phyloP scores from a whole-genome alignment of 2,797 vertebrate species.

The Scarus forsteni region DNA sequence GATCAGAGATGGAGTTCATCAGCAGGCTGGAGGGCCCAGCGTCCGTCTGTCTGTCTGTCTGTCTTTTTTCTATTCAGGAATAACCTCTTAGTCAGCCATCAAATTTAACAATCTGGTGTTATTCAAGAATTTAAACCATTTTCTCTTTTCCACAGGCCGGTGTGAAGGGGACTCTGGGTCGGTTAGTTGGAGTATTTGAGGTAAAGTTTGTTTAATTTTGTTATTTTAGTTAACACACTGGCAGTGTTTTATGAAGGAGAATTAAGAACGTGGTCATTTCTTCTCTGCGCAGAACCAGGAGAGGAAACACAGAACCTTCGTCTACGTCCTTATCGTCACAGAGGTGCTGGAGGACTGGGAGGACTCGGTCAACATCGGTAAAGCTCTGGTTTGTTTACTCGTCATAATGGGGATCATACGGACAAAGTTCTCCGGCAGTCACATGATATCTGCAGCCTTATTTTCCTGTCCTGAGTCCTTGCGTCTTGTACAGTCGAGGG shows the following conservation, averaged over 20 bases:
- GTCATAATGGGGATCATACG: constrained; percentile 43
- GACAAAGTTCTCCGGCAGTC: constrained; percentile 52
- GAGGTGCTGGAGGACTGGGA: constrained; percentile 99
- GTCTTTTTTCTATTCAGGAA: background rate
- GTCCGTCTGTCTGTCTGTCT: no score
- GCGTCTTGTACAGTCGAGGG: constrained; percentile 30
- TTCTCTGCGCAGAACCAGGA: constrained; percentile 92
- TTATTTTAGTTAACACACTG: constrained; percentile 4
- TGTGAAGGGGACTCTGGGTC: constrained; percentile 97
- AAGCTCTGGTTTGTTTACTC: constrained; percentile 68
- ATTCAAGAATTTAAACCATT: constrained; percentile 15
- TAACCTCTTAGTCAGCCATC: background rate
- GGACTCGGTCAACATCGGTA: constrained; percentile 98
- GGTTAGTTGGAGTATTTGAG: constrained; percentile 98
- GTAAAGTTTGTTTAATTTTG: constrained; percentile 77
- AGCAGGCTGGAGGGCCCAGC: background rate
- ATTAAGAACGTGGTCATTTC: background rate
- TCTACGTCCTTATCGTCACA: constrained; percentile 97
- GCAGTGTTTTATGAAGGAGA: constrained; percentile 15
- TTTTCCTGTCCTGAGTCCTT: constrained; percentile 18
- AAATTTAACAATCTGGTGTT: background rate
- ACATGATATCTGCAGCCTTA: constrained; percentile 54
- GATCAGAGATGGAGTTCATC: constrained; percentile 6
- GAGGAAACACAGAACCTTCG: constrained; percentile 97
- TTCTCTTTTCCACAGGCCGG: constrained; percentile 87